Percentiles rank a stretch among this genome's conserved stretches.
Conservation (phyloP, 2,888 invertebrate species). For the Steinernema hermaphroditum region DNA sequence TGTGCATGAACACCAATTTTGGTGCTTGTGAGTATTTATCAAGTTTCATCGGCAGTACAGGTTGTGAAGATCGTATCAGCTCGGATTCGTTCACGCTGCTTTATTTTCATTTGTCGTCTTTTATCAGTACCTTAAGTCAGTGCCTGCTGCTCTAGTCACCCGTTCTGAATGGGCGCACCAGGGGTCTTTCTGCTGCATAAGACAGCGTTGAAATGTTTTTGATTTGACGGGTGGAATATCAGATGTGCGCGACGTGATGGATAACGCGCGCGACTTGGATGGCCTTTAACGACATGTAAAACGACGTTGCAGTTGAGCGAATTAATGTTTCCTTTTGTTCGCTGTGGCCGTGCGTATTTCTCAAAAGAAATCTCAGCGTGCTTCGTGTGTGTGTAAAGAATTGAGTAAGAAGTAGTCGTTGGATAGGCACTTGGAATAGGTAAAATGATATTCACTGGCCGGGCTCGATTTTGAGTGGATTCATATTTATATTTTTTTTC, state of each 20-base stretch:
- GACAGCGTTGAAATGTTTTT: slow-evolving; percentile 28
- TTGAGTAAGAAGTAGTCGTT: neutral
- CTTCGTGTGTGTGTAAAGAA: neutral
- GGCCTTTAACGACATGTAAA: slow-evolving; percentile 27
- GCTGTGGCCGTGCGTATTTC: neutral
- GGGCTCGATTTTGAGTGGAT: neutral
- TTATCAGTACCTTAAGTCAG: neutral
- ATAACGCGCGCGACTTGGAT: slow-evolving; percentile 18
- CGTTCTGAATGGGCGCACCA: neutral
- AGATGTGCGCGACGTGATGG: slow-evolving; percentile 29
- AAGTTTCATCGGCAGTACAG: neutral
- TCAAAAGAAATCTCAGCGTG: too few species aligned
- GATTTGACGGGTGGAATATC: slow-evolving; percentile 24
- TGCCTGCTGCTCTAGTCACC: neutral
- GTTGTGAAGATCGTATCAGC: neutral
- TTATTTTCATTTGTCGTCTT: neutral
- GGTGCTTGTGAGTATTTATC: too few species aligned
- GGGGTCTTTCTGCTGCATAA: slow-evolving; percentile 28
- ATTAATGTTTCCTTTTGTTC: slow-evolving; percentile 16
- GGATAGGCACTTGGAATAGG: neutral
- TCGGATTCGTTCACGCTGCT: neutral
- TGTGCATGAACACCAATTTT: too few species aligned
- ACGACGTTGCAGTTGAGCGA: slow-evolving; percentile 20
- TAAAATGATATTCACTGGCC: neutral
- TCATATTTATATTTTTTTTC: too few species aligned